Percentiles rank a stretch among this genome's conserved stretches.
phyloP scores from a whole-genome alignment of 2,113 vertebrate species.

The Psammodynastes pulverulentus region DNA sequence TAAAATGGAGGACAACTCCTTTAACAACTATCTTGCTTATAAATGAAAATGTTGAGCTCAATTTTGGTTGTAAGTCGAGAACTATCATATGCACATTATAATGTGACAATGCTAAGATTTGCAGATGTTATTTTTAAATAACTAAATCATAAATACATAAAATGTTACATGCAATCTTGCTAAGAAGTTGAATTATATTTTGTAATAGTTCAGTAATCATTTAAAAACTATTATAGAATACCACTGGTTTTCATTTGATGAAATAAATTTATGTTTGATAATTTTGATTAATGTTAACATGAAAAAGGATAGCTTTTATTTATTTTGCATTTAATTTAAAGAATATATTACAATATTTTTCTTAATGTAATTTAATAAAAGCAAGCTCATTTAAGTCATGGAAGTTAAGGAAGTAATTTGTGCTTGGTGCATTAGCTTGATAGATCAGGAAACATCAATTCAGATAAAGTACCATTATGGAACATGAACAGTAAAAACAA shows the following conservation, averaged over 20 bases:
- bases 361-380: not conserved
- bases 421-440: not conserved
- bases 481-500: constrained; percentile 4
- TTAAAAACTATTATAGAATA: not conserved
- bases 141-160: not conserved
- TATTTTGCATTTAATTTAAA: constrained; percentile 8
- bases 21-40: not conserved
- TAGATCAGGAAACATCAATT: constrained; percentile 19
- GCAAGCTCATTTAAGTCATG: not conserved
- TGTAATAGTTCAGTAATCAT: not conserved
- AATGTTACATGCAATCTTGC: not conserved
- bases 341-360: constrained; percentile 11
- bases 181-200: not conserved
- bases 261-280: not conserved
- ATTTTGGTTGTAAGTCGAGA: not conserved
- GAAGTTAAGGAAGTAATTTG: constrained; percentile 15
- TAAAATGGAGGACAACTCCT: not conserved
- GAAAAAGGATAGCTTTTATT: not conserved
- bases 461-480: not conserved
- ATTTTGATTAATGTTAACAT: not conserved
- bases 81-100: not conserved
- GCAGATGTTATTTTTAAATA: not conserved
- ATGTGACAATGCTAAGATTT: too few species aligned
- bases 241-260: not conserved
- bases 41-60: not conserved